Base-by-base conservation (phyloP, 2,113 vertebrate genomes). In the Oreochromis niloticus region DNA sequence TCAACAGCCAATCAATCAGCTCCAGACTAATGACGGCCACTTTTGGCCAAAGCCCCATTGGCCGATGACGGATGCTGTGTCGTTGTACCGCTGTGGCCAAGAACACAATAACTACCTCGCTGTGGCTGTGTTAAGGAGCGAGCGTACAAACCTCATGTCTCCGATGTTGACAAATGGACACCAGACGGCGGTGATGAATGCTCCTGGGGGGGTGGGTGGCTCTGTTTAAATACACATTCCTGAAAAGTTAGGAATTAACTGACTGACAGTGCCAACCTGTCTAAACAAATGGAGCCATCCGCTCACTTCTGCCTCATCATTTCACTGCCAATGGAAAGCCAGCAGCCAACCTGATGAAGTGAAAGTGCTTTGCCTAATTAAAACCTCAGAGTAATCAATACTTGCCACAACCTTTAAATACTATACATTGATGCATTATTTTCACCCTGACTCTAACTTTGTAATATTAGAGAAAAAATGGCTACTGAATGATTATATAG, bases 1-100 rank as follows among this genome's bases (percentile, higher is more conserved):
- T 88, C 93, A 92, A 79, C 88, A 87, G 84, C 87, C 91, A 88
- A 94, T 95, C 93, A 92, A 94, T 95, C 94, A 95, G 90, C 61
- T 57, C 66, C 88, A 81, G 89, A 93, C 82, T 84, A 91, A 94
- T 81, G 83, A 84, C 36, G 75, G 78, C 84, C 91, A 87, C 88
- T 90, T 87, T 84, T 82, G 84, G 83, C 86, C 84, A 52, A 66
- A 87, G 81, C 87, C 89, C 88, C 43, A 90, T 89, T 90, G 94
- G 94, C 91, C 82, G 82, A 86, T 91, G 93, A 92, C 85, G 9
- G 92, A 94, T 94, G 89, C 88, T 43, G 13, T 85, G 92, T 41
- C 87, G 87, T 80, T 27, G 7, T 83, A 41, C 78, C 16, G 14
- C 83, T 2, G 86, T 19, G 34, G 84, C 81, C 16, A 57, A 89